Evolutionary conservation across 53 echinoderm and acorn worm genomes (phyloP), one percentile per base, ranked within the genome.

Genomic region (Holothuria leucospilota): DNA sequence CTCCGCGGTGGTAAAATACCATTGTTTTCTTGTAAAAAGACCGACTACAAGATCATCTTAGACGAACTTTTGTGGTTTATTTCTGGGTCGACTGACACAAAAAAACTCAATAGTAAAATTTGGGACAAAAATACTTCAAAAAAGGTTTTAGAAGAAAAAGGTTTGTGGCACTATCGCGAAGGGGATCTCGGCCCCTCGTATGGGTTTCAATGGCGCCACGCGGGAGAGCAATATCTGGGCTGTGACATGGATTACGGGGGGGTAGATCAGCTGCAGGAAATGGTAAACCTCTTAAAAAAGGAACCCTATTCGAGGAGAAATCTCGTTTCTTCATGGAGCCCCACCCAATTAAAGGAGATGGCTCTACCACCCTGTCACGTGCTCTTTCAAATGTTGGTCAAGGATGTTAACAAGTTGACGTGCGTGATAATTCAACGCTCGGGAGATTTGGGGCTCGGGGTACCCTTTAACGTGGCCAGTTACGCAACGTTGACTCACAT

Each of bases 391-490:
- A 9, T 65, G 11, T 8, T 13, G 7, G 10, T 8, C 10, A 27
- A 65, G 10, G 20, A 20, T 65, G 65, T 24, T 9, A 27, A 65
- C 27, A 7, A 20, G 27, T 20, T 65, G 10, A 13, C 10, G 23
- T 20, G 10, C 11, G 21, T 65, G 65, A 20, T 65, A 7, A 12
- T 20, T 9, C 65, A 65, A 65, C 65, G 65, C 11, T 65, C 65
- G 8, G 65, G 65, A 12, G 65, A 65, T 20, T 20, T 65, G 11
- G 65, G 65, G 27, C 21, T 65, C 7, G 65, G 65, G 21, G 65
- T 65, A 7, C 65, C 65, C 20, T 65, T 65, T 65, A 65, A 65
- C 65, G 65, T 65, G 20, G 65, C 65, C 27, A 65, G 65, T 20
- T 65, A 65, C 27, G 65, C 65, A 12, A 65, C 27, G 10, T 27